Evolutionary conservation across 2,797 vertebrate species (phyloP).

Genomic region (Smutsia temminckii): DNA sequence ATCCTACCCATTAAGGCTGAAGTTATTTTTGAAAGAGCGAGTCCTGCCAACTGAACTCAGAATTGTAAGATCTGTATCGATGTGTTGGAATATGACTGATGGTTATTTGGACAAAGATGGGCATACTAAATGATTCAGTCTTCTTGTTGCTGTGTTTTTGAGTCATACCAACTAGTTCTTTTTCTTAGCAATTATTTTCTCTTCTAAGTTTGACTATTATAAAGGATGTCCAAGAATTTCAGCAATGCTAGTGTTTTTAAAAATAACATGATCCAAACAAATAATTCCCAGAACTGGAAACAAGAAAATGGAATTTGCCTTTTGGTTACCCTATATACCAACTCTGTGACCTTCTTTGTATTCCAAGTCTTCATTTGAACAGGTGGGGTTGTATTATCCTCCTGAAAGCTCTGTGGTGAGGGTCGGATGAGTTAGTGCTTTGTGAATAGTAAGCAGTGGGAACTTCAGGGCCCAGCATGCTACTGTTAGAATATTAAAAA

Average conservation of each 20-base stretch:
- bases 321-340: not conserved
- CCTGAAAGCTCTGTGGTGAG: not conserved
- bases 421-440: conserved; percentile 23
- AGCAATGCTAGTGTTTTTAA: conserved; percentile 42
- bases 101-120: not conserved
- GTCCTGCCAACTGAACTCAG: not conserved
- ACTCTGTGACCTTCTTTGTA: conserved; percentile 3
- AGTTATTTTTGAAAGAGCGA: conserved; percentile 40
- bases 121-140: not conserved
- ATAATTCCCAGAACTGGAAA: conserved; percentile 7
- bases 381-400: not conserved
- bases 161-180: not conserved
- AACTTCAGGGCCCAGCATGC: not conserved
- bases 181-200: conserved; percentile 33
- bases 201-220: conserved; percentile 33
- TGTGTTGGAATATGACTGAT: not conserved
- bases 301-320: conserved; percentile 39
- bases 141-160: not conserved
- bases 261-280: conserved; percentile 38
- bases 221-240: conserved; percentile 37
- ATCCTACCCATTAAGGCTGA: not conserved
- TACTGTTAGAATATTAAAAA: conserved; percentile 7
- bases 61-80: not conserved
- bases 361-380: conserved; percentile 29
- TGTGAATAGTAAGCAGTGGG: not conserved